Evolutionary conservation across 2,888 invertebrate genomes (phyloP).

Genomic region (Ophraella communa): DNA sequence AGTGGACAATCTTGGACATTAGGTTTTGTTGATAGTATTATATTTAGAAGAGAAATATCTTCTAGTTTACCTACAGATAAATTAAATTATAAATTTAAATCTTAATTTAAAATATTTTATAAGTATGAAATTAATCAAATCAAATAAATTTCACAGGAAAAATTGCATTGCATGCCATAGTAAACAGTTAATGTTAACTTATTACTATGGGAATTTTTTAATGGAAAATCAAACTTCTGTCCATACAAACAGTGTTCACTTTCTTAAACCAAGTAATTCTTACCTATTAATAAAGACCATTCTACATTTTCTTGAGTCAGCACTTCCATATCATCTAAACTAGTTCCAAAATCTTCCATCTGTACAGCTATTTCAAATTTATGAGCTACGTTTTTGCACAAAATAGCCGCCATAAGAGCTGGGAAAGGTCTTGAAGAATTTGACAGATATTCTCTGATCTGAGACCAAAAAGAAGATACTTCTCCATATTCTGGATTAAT

Average conservation of each 20-base stretch:
- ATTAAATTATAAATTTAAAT: too few relatives aligned
- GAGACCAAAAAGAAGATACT: constrained; percentile 83
- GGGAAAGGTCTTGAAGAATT: constrained; percentile 78
- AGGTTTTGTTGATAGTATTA: constrained; percentile 67
- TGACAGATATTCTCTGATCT: constrained; percentile 73
- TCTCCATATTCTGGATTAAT: constrained; percentile 72
- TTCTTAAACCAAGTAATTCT: background rate
- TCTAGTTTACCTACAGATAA: constrained; percentile 78
- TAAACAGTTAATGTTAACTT: too few relatives aligned
- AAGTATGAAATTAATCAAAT: too few relatives aligned
- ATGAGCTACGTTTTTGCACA: constrained; percentile 78
- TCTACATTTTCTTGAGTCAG: constrained; percentile 85
- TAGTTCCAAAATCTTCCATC: constrained; percentile 44
- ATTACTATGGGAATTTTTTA: too few relatives aligned
- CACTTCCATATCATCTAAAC: constrained; percentile 60
- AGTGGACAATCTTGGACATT: constrained; percentile 54
- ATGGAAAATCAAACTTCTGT: too few relatives aligned
- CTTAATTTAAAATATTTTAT: too few relatives aligned
- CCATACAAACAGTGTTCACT: background rate
- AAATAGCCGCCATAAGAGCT: constrained; percentile 82
- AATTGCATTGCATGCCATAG: background rate
- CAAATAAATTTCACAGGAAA: too few relatives aligned
- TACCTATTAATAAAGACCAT: constrained; percentile 83
- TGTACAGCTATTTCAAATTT: constrained; percentile 60
- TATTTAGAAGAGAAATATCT: constrained; percentile 81